Evolutionary conservation across 2,888 invertebrate species (phyloP).

Genomic region (Gonocerus acuteangulatus): DNA sequence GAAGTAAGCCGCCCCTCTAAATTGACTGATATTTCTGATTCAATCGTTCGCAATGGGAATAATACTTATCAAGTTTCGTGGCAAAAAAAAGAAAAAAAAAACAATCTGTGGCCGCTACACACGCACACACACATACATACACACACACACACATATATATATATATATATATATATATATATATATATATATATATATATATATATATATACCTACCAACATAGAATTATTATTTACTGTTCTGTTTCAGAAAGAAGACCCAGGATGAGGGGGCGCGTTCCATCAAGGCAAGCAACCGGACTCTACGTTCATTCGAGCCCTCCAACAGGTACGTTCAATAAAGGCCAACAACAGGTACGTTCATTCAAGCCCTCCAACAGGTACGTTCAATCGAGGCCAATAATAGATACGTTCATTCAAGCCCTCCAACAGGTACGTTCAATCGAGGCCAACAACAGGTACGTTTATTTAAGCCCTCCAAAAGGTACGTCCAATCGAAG

Average conservation of each 20-base stretch:
- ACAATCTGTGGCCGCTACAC: too few relatives aligned
- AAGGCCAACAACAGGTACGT: conserved; percentile 47
- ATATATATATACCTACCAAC: too few relatives aligned
- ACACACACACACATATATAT: too few relatives aligned
- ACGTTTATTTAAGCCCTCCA: conserved; percentile 57
- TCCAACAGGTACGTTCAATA: conserved; percentile 52
- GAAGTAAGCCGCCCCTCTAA: too few relatives aligned
- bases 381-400: conserved; percentile 45
- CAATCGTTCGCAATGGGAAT: too few relatives aligned
- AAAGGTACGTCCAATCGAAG: conserved; percentile 53
- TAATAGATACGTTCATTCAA: conserved; percentile 55
- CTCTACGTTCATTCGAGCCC: conserved; percentile 58
- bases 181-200: too few relatives aligned
- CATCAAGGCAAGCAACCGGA: conserved; percentile 41
- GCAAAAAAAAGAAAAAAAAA: too few relatives aligned
- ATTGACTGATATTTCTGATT: too few relatives aligned
- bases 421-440: conserved; percentile 55
- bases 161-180: too few relatives aligned
- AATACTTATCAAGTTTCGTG: too few relatives aligned
- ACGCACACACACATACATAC: too few relatives aligned
- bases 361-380: conserved; percentile 57
- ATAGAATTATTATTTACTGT: too few relatives aligned
- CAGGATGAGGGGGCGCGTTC: conserved; percentile 29
- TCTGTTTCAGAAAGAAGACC: background rate
- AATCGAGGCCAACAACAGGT: conserved; percentile 43